Evolutionary conservation across 2,797 vertebrate species (phyloP), one percentile per base, ranked within the genome.

Genomic region (Sebastes baramenuke): DNA sequence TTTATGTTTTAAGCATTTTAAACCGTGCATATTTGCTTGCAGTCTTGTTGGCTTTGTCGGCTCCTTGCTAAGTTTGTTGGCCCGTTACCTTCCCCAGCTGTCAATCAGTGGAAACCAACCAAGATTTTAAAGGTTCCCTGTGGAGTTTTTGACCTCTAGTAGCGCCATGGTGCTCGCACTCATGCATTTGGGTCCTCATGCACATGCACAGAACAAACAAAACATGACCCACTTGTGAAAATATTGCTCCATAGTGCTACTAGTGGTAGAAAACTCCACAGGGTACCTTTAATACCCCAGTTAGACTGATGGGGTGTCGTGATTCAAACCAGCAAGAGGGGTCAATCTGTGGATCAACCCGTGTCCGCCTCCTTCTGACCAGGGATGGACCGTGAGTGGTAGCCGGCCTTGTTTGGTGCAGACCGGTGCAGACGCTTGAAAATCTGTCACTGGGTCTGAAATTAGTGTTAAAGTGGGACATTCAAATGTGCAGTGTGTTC

Each of bases 381-480:
- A 29, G 13, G 22, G 34, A 9, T 49, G 7, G 25, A n/a, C 30
- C 70, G 30, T 72, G 64, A 66, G 13, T 24, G 61, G 56, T 59
- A 49, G 56, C 56, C 38, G 8, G 54, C 25, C 34, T 74, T 49
- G 27, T 81, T 68, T 61, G 27, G 29, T 52, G 62, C 69, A 62
- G 59, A 73, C 34, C 36, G 30, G 24, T 62, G 62, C 60, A 67
- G 56, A 68, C 46, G 52, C 42, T 72, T 55, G 8, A 56, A 56
- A 56, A 72, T 62, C 13, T 67, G 36, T 70, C 30, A 60, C 29
- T 4, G 13, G 65, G 64, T 59, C 58, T 75, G 36, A 49, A 73
- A 73, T 75, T 36, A 60, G 66, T 62, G 62, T 56, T 30, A 34
- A 32, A 52, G 66, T 72, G 14, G 56, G 82, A 67, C 46, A 80